Base-by-base conservation (phyloP, 2,888 invertebrate genomes). In the Drosophila emarginata region DNA sequence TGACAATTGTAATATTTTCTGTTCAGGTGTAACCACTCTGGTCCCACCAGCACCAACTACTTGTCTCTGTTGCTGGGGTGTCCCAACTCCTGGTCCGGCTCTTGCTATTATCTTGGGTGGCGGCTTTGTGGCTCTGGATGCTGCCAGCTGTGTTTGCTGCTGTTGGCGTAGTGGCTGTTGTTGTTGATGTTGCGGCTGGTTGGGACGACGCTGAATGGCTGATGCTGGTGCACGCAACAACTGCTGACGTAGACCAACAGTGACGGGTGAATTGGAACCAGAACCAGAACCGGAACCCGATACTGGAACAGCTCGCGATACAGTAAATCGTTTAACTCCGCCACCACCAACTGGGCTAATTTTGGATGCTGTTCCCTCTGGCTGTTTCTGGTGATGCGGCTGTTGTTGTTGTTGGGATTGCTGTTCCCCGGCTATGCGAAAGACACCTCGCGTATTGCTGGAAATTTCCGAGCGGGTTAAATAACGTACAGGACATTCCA, bases 1-100 rank as follows among this genome's bases (percentile, higher is more conserved):
- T 0, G 93, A 93, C 0, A 93, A 91, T 26, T 93, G 93, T 6
- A 91, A 69, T 28, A 91, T 92, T 81, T 91, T 92, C 65, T 92
- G 91, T 64, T 92, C 92, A 0, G 92, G 91, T 9, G 91, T 91
- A 15, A 91, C 89, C 32, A 79, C 85, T 53, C 91, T 90, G 9
- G 40, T 56, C 7, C 70, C 63, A 57, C 65, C 21, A 21, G 4
- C 21, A 21, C 12, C 45, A 45, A 45, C 37, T 0, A 37, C 37
- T n/a, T 37, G 37, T 37, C 37, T 1, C n/a, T 37, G 37, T 28
- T 71, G 62, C 60, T 59, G 75, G 4, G 57, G 76, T 12, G 77
- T 61, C 26, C 89, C 87, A 6, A 84, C 28, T 4, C 65, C 65
- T 60, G 64, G 74, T 21, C 82, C 76, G n/a, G 73, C 51, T 32